These are phyloP conservation scores for Ennomos quercinarius DNA, from an alignment of 2,888 invertebrate genomes.

Conservation along the genomic window DNA sequence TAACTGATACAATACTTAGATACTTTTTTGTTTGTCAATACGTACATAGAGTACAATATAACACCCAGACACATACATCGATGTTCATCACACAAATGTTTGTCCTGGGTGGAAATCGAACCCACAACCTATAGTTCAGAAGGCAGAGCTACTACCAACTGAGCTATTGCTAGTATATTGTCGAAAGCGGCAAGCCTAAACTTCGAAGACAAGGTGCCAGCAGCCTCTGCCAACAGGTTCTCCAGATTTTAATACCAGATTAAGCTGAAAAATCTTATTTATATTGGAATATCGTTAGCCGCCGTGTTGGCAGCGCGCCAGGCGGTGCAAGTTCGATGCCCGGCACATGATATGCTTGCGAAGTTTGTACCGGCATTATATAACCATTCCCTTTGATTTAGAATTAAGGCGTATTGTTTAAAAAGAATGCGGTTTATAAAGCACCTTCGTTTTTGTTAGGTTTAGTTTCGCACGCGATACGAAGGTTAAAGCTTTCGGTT, in stretches of 20 bases:
- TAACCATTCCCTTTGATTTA: conserved; percentile 16
- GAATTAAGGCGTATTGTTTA: neutral
- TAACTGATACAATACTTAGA: too few relatives aligned
- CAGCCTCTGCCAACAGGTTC: conserved; percentile 20
- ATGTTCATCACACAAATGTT: too few relatives aligned
- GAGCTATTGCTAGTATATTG: too few relatives aligned
- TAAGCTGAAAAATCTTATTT: conserved; percentile 32
- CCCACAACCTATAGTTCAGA: too few relatives aligned
- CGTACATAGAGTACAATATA: too few relatives aligned
- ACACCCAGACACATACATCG: too few relatives aligned
- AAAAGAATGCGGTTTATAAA: conserved; percentile 7
- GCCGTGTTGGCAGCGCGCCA: neutral
- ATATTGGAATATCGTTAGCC: conserved; percentile 37
- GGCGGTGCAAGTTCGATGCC: too few relatives aligned
- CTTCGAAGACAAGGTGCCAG: conserved; percentile 8
- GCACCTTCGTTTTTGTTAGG: neutral
- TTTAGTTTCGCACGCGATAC: conserved; percentile 9
- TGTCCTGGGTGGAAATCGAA: too few relatives aligned
- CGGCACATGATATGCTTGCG: conserved; percentile 4
- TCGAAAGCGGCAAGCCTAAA: neutral
- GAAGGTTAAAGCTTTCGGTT: neutral
- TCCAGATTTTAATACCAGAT: conserved; percentile 40
- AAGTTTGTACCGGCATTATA: conserved; percentile 13
- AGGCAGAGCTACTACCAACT: too few relatives aligned
- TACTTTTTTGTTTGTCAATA: too few relatives aligned